Conservation (phyloP, 2,797 vertebrate genomes). For the Arrhamphus sclerolepis region DNA sequence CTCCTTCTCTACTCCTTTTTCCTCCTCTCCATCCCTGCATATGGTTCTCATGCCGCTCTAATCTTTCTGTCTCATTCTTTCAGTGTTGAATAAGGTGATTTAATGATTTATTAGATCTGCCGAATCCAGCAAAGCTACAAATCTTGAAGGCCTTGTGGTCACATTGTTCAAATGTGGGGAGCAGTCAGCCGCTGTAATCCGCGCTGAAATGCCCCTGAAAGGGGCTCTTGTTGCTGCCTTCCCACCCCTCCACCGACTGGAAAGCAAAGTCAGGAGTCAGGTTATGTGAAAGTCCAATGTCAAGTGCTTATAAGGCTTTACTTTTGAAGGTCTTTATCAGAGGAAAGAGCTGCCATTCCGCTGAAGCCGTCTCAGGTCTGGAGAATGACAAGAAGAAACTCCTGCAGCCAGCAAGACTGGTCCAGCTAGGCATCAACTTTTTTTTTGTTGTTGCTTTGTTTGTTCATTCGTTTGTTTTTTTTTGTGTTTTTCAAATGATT, state of each 20-base stretch:
- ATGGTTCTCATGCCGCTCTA: constrained; percentile 52
- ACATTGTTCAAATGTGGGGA: constrained; percentile 70
- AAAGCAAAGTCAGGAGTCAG: constrained; percentile 64
- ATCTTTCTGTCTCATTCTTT: constrained; percentile 48
- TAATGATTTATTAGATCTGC: constrained; percentile 70
- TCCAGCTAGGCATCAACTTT: no score
- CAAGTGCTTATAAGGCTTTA: constrained; percentile 60
- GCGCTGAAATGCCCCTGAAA: constrained; percentile 73
- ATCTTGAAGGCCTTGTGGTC: constrained; percentile 69
- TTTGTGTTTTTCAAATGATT: background rate
- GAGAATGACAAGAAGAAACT: background rate
- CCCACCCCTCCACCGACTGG: constrained; percentile 31
- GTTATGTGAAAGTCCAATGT: constrained; percentile 66
- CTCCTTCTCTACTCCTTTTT: background rate
- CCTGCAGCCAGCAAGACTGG: no score
- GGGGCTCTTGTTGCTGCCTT: constrained; percentile 67
- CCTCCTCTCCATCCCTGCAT: constrained; percentile 31
- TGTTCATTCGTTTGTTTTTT: no score
- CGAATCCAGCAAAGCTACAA: constrained; percentile 64
- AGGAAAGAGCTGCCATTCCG: constrained; percentile 29
- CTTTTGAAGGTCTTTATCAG: constrained; percentile 62
- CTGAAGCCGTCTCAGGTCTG: constrained; percentile 13
- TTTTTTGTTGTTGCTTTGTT: no score
- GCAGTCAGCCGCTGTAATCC: constrained; percentile 71
- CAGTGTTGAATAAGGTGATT: constrained; percentile 61